Percentiles rank a stretch among this genome's conserved stretches.
Evolutionary conservation across 2,797 vertebrate species (phyloP).

Genomic region (Columba guinea): DNA sequence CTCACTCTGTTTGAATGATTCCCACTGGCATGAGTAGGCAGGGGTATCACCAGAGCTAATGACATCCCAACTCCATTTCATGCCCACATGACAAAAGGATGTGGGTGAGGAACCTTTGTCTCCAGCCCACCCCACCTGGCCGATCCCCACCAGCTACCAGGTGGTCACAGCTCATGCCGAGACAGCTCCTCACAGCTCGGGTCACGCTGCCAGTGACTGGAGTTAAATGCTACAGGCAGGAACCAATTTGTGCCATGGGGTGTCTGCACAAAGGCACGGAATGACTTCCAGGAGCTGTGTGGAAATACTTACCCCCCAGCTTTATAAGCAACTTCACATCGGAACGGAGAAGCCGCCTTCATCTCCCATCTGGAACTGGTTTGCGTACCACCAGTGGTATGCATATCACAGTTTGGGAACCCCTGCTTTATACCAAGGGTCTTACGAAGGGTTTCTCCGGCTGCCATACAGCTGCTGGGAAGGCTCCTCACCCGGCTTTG

Average conservation of each 20-base stretch:
- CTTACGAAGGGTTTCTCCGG: not conserved
- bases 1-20: not conserved
- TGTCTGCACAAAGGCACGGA: not conserved
- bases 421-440: not conserved
- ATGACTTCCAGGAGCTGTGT: not conserved
- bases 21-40: not conserved
- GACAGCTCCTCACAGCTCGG: not conserved
- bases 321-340: not conserved
- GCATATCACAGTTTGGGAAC: not conserved
- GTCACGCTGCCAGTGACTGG: not conserved
- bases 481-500: not conserved
- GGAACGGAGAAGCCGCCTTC: not conserved
- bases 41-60: not conserved
- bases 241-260: not conserved
- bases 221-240: not conserved
- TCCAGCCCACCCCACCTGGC: not conserved
- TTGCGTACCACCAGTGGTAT: not conserved
- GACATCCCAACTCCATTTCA: not conserved
- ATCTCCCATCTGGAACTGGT: slow-evolving; percentile 14
- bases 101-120: not conserved
- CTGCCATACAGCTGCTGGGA: slow-evolving; percentile 21
- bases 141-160: not conserved
- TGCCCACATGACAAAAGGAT: too few species aligned
- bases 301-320: not conserved
- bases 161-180: not conserved